phyloP scores from a whole-genome alignment of 2,888 invertebrate species.

The Sclerodermus sp. region DNA sequence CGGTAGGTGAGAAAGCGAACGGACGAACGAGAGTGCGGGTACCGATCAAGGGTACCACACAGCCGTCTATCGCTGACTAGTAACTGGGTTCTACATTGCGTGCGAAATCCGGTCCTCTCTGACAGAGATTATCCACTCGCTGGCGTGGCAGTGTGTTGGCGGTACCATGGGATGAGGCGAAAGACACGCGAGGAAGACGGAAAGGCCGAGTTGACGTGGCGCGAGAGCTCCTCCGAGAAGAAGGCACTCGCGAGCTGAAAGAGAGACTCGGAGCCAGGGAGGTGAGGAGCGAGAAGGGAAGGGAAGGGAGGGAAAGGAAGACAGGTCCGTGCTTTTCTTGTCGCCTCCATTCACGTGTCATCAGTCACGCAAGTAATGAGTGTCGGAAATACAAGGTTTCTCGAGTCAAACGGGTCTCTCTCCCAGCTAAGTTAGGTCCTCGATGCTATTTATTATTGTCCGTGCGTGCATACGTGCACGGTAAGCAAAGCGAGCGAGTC shows the following conservation, averaged over 20 bases:
- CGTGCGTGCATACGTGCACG: constrained; percentile 37
- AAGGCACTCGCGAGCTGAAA: too few relatives aligned
- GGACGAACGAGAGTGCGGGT: too few relatives aligned
- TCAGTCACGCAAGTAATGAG: constrained; percentile 51
- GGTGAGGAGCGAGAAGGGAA: not conserved
- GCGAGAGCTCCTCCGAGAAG: too few relatives aligned
- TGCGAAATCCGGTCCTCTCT: constrained; percentile 26
- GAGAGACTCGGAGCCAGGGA: not conserved
- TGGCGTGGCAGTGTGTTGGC: too few relatives aligned
- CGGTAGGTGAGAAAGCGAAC: too few relatives aligned
- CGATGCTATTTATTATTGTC: constrained; percentile 43
- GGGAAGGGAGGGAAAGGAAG: not conserved
- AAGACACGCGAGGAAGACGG: too few relatives aligned
- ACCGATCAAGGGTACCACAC: not conserved
- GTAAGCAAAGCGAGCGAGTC: constrained; percentile 30
- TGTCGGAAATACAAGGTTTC: constrained; percentile 48
- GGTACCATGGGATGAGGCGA: too few relatives aligned
- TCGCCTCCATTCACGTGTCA: constrained; percentile 46
- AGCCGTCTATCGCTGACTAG: not conserved
- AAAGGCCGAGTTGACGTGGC: not conserved
- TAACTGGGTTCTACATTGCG: constrained; percentile 20
- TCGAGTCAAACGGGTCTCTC: constrained; percentile 19
- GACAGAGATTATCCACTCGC: too few relatives aligned
- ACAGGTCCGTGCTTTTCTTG: constrained; percentile 33
- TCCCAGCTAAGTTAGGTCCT: constrained; percentile 18